A percentile compares a stretch with the other conserved stretches of the same genome.
Conservation (phyloP, 1,140 invertebrate species). For the Trypoxylus dichotomus region DNA sequence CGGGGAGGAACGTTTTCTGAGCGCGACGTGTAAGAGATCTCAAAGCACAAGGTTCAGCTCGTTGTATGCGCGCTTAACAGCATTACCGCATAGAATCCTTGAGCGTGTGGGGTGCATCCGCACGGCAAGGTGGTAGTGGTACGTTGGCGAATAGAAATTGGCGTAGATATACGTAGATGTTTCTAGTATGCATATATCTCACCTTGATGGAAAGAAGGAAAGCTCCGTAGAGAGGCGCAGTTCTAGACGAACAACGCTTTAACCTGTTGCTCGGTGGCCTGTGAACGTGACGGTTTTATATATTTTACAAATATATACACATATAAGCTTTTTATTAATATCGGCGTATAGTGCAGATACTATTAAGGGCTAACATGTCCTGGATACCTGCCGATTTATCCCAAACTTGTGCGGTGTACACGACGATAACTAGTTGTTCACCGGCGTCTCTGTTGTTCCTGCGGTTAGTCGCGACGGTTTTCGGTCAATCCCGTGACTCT, state of each 20-base stretch:
- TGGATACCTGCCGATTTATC: conserved; percentile 62
- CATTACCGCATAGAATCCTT: background rate
- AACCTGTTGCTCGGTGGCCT: background rate
- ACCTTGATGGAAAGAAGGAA: conserved; percentile 4
- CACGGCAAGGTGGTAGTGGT: background rate
- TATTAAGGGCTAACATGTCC: conserved; percentile 51
- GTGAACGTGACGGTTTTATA: background rate
- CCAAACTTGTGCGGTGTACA: conserved; percentile 55
- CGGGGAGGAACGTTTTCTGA: background rate
- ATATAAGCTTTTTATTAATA: background rate
- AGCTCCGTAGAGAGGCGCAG: background rate
- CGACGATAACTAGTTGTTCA: conserved; percentile 60
- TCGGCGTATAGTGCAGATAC: background rate
- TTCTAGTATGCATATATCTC: background rate
- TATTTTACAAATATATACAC: background rate
- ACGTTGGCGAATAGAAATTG: background rate
- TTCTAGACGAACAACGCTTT: conserved; percentile 4
- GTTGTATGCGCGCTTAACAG: background rate
- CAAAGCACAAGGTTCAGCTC: conserved; percentile 11
- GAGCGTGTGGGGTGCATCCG: conserved; percentile 1
- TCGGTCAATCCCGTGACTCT: conserved; percentile 58
- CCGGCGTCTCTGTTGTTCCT: conserved; percentile 61
- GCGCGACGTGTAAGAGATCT: background rate
- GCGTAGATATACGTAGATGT: background rate
- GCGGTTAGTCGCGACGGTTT: conserved; percentile 58